Percentiles rank a stretch among this genome's conserved stretches.
These are phyloP conservation scores for Hymenopus coronatus DNA, from an alignment of 2,888 invertebrate species.

Conservation along the genomic window DNA sequence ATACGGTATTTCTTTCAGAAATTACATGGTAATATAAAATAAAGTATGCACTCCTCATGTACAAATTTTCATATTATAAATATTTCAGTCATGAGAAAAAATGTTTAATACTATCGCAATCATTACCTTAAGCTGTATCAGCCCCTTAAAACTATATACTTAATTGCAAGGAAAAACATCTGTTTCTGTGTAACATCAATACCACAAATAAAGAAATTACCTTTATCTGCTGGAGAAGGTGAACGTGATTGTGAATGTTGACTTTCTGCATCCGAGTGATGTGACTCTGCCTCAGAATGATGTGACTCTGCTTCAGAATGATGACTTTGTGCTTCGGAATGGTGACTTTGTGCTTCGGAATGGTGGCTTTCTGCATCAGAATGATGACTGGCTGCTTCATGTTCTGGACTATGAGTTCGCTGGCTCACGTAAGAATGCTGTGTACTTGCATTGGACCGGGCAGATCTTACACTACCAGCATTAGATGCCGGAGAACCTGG, in stretches of 20 bases:
- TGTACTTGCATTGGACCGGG: slow-evolving; percentile 6
- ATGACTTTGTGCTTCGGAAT: neutral
- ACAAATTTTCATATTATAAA: too few species aligned
- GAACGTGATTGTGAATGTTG: neutral
- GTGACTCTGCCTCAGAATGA: neutral
- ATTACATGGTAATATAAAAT: too few species aligned
- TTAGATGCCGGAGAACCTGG: slow-evolving; percentile 35
- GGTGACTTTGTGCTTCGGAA: neutral
- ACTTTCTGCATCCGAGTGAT: neutral
- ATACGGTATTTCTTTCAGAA: too few species aligned
- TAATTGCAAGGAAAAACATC: too few species aligned
- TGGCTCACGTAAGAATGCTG: slow-evolving; percentile 11
- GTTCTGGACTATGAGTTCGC: slow-evolving; percentile 6
- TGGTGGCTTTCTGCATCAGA: neutral
- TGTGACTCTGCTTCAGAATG: neutral
- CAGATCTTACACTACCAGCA: slow-evolving; percentile 6
- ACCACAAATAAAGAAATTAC: neutral
- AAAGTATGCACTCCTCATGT: too few species aligned
- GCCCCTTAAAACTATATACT: too few species aligned
- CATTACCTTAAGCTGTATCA: too few species aligned
- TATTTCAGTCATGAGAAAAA: too few species aligned
- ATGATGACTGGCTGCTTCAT: neutral
- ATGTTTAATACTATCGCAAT: too few species aligned
- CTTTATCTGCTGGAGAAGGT: neutral
- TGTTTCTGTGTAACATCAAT: too few species aligned